A percentile compares a stretch with the other conserved stretches of the same genome.
Conservation (phyloP, 2,888 invertebrate genomes). For the Nephrotoma guestfalica region DNA sequence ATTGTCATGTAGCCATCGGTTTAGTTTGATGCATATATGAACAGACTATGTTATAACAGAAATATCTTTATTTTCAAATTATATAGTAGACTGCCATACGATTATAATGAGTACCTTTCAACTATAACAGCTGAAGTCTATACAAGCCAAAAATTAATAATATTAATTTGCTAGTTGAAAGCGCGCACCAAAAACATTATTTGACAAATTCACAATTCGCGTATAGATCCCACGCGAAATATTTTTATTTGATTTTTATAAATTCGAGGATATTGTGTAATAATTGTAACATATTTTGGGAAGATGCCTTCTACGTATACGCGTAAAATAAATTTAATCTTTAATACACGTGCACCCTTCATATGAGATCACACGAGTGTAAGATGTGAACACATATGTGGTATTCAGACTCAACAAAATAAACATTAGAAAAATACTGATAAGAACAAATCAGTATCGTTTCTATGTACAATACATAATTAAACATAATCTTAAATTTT, state of each 20-base stretch:
- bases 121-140: no score
- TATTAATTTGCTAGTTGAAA: not conserved
- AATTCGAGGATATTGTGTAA: not conserved
- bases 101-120: no score
- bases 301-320: not conserved
- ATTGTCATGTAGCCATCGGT: no score
- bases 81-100: no score
- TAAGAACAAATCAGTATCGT: not conserved
- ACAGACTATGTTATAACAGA: no score
- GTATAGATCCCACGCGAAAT: not conserved
- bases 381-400: not conserved
- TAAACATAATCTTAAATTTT: not conserved
- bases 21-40: no score
- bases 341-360: not conserved
- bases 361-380: not conserved
- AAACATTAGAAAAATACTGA: not conserved
- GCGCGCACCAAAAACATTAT: not conserved
- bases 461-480: not conserved
- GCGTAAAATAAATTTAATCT: not conserved
- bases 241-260: not conserved
- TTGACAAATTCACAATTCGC: not conserved
- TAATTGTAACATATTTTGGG: not conserved
- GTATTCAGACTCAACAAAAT: not conserved
- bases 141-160: not conserved
- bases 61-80: no score